Conservation (phyloP, 2,888 invertebrate species). For the Andricus curvator region DNA sequence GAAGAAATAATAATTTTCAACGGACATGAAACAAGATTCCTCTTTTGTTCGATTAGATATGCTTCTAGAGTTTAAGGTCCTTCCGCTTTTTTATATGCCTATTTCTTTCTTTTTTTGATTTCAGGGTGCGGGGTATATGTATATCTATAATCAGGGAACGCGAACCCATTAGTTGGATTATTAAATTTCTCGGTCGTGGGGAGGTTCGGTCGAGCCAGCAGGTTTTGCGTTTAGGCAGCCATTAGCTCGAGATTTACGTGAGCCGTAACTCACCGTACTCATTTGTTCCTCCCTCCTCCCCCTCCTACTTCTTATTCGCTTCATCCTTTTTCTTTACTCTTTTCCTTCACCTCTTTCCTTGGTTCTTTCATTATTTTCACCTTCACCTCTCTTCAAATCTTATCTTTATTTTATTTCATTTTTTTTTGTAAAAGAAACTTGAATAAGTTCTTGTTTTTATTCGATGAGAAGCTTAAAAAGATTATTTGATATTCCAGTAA, state of each 20-base stretch:
- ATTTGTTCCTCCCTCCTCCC: slow-evolving; percentile 72
- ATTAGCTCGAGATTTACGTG: slow-evolving; percentile 77
- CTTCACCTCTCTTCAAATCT: slow-evolving; percentile 57
- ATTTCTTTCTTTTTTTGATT: slow-evolving; percentile 37
- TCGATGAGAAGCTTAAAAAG: too few species aligned
- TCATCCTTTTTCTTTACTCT: slow-evolving; percentile 53
- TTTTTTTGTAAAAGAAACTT: not conserved
- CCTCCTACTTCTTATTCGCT: slow-evolving; percentile 56
- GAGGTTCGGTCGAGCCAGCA: slow-evolving; percentile 66
- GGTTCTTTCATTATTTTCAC: slow-evolving; percentile 46
- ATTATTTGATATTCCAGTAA: too few species aligned
- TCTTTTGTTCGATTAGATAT: slow-evolving; percentile 37
- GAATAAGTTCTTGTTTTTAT: too few species aligned
- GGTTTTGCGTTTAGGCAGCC: slow-evolving; percentile 78
- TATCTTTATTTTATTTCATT: slow-evolving; percentile 51
- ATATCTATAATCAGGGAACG: slow-evolving; percentile 73
- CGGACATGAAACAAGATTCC: slow-evolving; percentile 12
- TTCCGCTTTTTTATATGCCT: slow-evolving; percentile 8
- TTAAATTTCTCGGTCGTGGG: slow-evolving; percentile 77
- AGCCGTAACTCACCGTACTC: slow-evolving; percentile 78
- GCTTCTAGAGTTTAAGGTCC: slow-evolving; percentile 41
- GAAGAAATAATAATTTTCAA: slow-evolving; percentile 46
- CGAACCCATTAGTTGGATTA: slow-evolving; percentile 77
- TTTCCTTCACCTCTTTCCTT: slow-evolving; percentile 51
- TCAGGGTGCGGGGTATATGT: slow-evolving; percentile 43